Conservation (phyloP, 2,797 vertebrate species). For the Australoheros facetus region DNA sequence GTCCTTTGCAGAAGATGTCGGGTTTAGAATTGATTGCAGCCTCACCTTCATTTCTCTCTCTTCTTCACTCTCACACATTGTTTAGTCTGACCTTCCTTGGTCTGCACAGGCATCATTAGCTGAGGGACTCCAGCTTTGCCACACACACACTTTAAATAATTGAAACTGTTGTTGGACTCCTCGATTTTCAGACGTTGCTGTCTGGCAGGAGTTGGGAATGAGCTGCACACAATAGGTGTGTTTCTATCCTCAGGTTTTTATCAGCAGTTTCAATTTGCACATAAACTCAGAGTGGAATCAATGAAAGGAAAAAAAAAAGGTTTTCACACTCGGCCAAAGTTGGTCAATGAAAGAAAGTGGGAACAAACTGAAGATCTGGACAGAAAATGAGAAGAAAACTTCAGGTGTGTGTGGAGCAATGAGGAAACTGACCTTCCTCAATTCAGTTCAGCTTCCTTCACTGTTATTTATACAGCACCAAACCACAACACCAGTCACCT, state of each 20-base stretch:
- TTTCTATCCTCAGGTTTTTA: neutral
- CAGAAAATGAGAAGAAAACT: neutral
- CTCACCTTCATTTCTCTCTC: neutral
- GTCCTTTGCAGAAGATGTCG: neutral
- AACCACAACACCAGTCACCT: too few species aligned
- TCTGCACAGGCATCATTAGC: neutral
- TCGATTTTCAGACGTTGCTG: rapidly evolving
- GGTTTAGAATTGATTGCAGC: neutral
- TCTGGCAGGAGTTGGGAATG: neutral
- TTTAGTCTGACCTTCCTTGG: constrained; percentile 12
- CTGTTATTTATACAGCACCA: too few species aligned
- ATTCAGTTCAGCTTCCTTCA: too few species aligned
- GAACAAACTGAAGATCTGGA: neutral
- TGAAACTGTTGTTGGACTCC: neutral
- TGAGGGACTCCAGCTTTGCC: neutral
- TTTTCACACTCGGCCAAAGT: neutral
- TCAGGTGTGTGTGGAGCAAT: too few species aligned
- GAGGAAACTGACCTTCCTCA: rapidly evolving
- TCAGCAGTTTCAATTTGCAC: neutral
- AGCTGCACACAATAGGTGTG: rapidly evolving
- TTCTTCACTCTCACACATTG: neutral
- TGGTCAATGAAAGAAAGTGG: neutral
- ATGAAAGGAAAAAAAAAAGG: neutral
- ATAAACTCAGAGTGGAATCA: neutral
- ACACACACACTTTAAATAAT: neutral